phyloP scores from a whole-genome alignment of 2,888 invertebrate genomes.

The Netelia melanura region DNA sequence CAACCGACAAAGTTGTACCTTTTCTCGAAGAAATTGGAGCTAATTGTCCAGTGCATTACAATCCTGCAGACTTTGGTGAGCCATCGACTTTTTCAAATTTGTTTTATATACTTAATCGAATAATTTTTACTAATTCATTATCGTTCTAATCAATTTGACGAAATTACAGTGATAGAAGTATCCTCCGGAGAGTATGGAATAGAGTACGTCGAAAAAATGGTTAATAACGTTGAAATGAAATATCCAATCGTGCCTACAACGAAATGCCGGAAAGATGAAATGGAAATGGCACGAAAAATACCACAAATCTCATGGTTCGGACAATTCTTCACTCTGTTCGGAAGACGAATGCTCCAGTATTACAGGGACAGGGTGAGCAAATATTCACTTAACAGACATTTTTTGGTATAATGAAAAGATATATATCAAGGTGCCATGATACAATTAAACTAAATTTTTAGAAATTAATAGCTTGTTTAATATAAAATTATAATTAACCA shows the following conservation, averaged over 20 bases:
- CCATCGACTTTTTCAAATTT: conserved; percentile 62
- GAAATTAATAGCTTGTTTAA: too few species aligned
- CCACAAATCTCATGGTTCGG: conserved; percentile 87
- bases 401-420: neutral
- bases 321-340: conserved; percentile 89
- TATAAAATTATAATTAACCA: too few species aligned
- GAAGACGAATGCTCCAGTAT: conserved; percentile 91
- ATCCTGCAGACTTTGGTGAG: conserved; percentile 98
- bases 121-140: conserved; percentile 14
- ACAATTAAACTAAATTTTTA: too few species aligned
- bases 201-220: conserved; percentile 89
- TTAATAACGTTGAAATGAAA: conserved; percentile 87
- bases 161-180: conserved; percentile 90
- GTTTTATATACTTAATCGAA: neutral
- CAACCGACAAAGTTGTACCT: conserved; percentile 91
- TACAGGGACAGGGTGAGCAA: conserved; percentile 89
- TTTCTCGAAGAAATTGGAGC: conserved; percentile 92
- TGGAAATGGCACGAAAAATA: conserved; percentile 86
- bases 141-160: conserved; percentile 12
- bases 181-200: conserved; percentile 92
- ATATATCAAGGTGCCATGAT: too few species aligned
- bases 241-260: conserved; percentile 75
- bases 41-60: conserved; percentile 96
- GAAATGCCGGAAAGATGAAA: conserved; percentile 60
- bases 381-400: conserved; percentile 4